phyloP scores from a whole-genome alignment of 2,888 invertebrate species.

The Crossocerus cetratus region DNA sequence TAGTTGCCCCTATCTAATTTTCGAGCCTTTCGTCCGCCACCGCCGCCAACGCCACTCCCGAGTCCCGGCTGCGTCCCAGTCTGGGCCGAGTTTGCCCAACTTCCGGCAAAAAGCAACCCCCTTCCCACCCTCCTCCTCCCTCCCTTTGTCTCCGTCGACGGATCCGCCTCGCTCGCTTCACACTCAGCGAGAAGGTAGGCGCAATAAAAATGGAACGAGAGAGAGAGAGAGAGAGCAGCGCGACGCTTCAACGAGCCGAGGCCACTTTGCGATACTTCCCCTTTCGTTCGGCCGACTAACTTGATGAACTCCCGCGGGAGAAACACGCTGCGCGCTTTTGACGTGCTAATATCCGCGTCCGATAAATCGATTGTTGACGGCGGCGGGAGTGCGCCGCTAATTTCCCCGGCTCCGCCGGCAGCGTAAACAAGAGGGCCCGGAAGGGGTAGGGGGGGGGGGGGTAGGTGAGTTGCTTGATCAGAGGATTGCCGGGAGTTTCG shows the following conservation, averaged over 20 bases:
- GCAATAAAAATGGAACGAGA: constrained; percentile 1
- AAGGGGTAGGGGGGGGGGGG: too few relatives aligned
- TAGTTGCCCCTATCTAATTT: constrained; percentile 51
- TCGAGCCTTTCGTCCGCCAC: constrained; percentile 36
- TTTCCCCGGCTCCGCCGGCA: too few relatives aligned
- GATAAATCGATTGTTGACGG: too few relatives aligned
- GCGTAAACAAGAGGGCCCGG: too few relatives aligned
- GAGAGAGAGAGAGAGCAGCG: neutral
- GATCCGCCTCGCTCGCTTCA: neutral
- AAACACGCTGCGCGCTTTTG: too few relatives aligned
- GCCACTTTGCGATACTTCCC: constrained; percentile 13
- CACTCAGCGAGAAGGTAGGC: constrained; percentile 20
- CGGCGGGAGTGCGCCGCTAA: too few relatives aligned
- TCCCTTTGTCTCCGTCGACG: too few relatives aligned
- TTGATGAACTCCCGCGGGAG: neutral
- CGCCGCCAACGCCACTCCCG: neutral
- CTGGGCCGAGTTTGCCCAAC: constrained; percentile 35
- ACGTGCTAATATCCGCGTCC: too few relatives aligned
- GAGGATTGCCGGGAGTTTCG: too few relatives aligned
- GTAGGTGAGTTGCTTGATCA: too few relatives aligned
- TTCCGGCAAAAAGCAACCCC: constrained; percentile 33
- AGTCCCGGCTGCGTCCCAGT: neutral
- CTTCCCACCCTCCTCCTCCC: too few relatives aligned
- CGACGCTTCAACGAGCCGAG: too few relatives aligned
- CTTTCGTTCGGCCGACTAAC: constrained; percentile 21